phyloP scores from a whole-genome alignment of 2,113 vertebrate genomes.

The Ctenomys sociabilis region DNA sequence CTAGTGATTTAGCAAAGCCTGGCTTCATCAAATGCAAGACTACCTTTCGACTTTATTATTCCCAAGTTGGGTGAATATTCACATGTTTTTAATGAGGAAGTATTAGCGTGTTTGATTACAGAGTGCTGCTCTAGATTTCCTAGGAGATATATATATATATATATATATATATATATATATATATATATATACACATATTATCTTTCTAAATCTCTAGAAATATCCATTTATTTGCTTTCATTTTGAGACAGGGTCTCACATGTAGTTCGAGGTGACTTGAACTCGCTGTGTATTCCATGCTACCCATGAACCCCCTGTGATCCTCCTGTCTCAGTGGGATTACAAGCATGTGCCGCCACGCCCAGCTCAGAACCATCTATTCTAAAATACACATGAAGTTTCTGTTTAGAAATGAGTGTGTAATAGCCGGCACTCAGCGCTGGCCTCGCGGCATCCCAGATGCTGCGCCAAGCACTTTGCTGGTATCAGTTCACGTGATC shows the following conservation, averaged over 20 bases:
- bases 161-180: background rate
- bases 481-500: background rate
- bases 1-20: background rate
- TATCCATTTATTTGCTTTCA: background rate
- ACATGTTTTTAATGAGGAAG: background rate
- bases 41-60: background rate
- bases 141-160: background rate
- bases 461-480: background rate
- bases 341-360: background rate
- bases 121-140: background rate
- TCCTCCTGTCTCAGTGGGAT: background rate
- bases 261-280: background rate
- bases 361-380: background rate
- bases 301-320: background rate
- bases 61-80: background rate
- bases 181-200: background rate
- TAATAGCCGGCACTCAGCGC: rapidly evolving
- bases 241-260: background rate
- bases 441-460: rapidly evolving
- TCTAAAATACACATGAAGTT: background rate
- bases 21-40: constrained; percentile 75
- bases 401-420: background rate
- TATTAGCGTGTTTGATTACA: rapidly evolving
- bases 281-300: background rate
- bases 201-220: background rate